A percentile compares a stretch with the other conserved stretches of the same genome.
Conservation (phyloP, 1,140 invertebrate genomes). For the Drosophila ananassae region DNA sequence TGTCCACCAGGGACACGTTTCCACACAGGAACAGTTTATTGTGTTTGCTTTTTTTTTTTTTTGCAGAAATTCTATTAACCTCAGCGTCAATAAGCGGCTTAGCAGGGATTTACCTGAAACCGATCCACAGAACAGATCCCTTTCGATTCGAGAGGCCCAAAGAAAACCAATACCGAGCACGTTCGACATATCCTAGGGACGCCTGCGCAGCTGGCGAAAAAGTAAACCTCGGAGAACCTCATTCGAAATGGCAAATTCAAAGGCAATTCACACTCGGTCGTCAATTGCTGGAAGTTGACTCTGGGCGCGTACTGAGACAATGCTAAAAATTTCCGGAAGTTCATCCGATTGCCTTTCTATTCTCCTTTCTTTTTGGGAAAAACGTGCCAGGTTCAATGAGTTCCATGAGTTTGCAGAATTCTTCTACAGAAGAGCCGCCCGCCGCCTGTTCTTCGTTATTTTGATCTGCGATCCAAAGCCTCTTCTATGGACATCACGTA, state of each 20-base stretch:
- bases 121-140: slow-evolving; percentile 23
- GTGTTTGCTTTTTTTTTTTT: slow-evolving; percentile 48
- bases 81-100: slow-evolving; percentile 73
- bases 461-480: slow-evolving; percentile 39
- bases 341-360: slow-evolving; percentile 28
- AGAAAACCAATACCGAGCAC: slow-evolving; percentile 47
- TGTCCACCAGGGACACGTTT: slow-evolving; percentile 72
- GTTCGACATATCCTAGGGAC: slow-evolving; percentile 45
- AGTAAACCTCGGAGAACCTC: slow-evolving; percentile 7
- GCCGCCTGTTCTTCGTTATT: slow-evolving; percentile 27
- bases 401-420: slow-evolving; percentile 60
- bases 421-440: slow-evolving; percentile 3
- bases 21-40: slow-evolving; percentile 47
- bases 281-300: slow-evolving; percentile 78
- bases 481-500: slow-evolving; percentile 63
- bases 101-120: slow-evolving; percentile 65
- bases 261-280: slow-evolving; percentile 74
- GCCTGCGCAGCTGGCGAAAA: slow-evolving; percentile 74
- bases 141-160: not conserved
- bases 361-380: slow-evolving; percentile 7
- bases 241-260: slow-evolving; percentile 66
- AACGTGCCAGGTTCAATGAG: slow-evolving; percentile 51
- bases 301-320: slow-evolving; percentile 63
- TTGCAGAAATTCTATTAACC: slow-evolving; percentile 73
- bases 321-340: slow-evolving; percentile 56